A percentile compares a stretch with the other conserved stretches of the same genome.
These are phyloP conservation scores for Ranitomeya imitator DNA, from an alignment of 2,113 vertebrate genomes.

Conservation along the genomic window DNA sequence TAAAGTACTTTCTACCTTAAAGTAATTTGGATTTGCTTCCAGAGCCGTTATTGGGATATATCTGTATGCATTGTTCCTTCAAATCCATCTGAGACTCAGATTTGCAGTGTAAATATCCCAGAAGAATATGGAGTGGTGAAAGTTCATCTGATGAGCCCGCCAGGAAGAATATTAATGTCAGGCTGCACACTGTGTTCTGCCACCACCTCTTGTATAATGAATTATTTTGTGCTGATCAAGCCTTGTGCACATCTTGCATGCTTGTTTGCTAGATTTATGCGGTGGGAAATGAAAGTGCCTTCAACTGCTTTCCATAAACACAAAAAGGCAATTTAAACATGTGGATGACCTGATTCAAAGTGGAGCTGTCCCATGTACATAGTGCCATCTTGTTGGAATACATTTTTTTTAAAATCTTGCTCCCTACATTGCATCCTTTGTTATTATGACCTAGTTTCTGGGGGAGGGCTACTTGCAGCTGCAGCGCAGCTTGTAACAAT, in stretches of 20 bases:
- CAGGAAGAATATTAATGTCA: slow-evolving; percentile 25
- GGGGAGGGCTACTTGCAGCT: slow-evolving; percentile 24
- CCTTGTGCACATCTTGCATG: neutral
- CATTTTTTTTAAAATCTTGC: neutral
- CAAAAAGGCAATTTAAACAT: slow-evolving; percentile 14
- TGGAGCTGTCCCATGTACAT: neutral
- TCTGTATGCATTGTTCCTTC: neutral
- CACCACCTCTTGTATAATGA: slow-evolving; percentile 31
- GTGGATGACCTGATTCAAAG: neutral
- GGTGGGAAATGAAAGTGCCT: slow-evolving; percentile 18
- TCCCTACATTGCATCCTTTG: slow-evolving; percentile 26
- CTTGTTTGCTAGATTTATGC: slow-evolving; percentile 17
- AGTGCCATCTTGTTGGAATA: neutral
- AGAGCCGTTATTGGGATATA: neutral
- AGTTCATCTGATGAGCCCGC: neutral
- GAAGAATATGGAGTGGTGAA: neutral
- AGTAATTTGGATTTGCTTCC: neutral
- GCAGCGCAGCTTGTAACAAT: slow-evolving; percentile 27
- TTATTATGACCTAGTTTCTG: slow-evolving; percentile 45
- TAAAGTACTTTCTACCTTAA: neutral
- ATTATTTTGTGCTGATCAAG: slow-evolving; percentile 19
- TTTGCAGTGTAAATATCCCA: slow-evolving; percentile 12
- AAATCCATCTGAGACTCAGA: neutral
- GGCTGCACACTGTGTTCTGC: neutral
- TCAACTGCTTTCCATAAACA: slow-evolving; percentile 19